phyloP scores from a whole-genome alignment of 2,888 invertebrate genomes.

The Amaurobius ferox region DNA sequence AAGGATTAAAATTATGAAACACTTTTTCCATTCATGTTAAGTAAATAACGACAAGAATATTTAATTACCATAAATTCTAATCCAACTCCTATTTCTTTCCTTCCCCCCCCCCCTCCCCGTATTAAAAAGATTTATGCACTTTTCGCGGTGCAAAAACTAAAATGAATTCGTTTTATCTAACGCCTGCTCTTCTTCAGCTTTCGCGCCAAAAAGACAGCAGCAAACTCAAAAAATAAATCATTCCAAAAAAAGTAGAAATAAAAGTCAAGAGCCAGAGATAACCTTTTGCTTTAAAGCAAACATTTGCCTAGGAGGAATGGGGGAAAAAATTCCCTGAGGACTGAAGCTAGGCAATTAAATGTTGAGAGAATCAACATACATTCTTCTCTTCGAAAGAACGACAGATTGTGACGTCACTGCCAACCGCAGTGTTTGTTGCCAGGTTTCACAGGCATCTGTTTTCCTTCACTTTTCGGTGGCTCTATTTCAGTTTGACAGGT shows the following conservation, averaged over 20 bases:
- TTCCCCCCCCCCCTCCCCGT: neutral
- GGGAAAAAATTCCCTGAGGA: slow-evolving; percentile 28
- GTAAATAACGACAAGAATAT: neutral
- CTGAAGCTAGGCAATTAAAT: slow-evolving; percentile 53
- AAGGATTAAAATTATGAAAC: too few relatives aligned
- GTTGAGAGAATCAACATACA: slow-evolving; percentile 59
- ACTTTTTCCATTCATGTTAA: neutral
- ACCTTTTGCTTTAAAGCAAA: slow-evolving; percentile 60
- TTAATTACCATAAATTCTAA: neutral
- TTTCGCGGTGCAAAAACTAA: neutral
- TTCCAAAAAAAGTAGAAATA: neutral
- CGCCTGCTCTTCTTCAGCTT: slow-evolving; percentile 14
- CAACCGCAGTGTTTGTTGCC: slow-evolving; percentile 33
- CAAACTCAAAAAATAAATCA: slow-evolving; percentile 13
- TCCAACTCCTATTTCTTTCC: neutral
- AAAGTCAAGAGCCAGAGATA: slow-evolving; percentile 45
- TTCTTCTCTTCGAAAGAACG: slow-evolving; percentile 27
- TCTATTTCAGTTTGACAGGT: slow-evolving; percentile 20
- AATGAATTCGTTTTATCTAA: slow-evolving; percentile 12
- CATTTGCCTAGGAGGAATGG: slow-evolving; percentile 39
- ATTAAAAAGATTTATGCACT: neutral
- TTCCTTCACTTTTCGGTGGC: slow-evolving; percentile 47
- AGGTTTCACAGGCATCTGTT: slow-evolving; percentile 36
- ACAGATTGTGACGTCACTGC: slow-evolving; percentile 28
- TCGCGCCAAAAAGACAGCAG: neutral